phyloP scores from a whole-genome alignment of 2,797 vertebrate genomes.

The Vultur gryphus region DNA sequence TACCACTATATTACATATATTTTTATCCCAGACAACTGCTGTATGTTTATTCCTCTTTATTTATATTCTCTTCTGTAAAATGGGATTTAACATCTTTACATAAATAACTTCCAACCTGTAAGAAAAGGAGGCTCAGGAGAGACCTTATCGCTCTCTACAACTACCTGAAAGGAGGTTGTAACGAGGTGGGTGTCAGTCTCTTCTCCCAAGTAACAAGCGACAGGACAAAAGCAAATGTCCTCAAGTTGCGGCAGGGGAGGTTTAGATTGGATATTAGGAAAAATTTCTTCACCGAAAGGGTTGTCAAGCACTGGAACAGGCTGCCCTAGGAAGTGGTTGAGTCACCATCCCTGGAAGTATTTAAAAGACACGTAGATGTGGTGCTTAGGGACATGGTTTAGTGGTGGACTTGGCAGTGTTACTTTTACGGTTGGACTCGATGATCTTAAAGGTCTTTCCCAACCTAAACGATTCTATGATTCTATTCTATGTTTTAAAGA shows the following conservation, averaged over 20 bases:
- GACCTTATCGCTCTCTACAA: background rate
- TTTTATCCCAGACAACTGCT: background rate
- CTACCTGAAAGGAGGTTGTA: background rate
- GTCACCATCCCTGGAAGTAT: background rate
- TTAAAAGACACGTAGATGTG: background rate
- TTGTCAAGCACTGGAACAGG: background rate
- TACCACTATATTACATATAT: background rate
- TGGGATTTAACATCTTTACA: background rate
- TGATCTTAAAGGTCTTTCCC: background rate
- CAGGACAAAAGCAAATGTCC: background rate
- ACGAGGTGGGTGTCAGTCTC: fast-evolving
- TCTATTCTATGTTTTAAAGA: background rate
- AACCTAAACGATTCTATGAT: background rate
- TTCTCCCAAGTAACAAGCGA: background rate
- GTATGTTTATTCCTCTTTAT: background rate
- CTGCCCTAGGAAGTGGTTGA: background rate
- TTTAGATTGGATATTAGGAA: background rate
- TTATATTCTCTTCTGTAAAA: background rate
- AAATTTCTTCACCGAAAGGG: background rate
- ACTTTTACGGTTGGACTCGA: background rate
- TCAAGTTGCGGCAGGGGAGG: background rate
- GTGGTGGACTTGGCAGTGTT: background rate
- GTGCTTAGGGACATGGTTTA: background rate
- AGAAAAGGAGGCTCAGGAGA: background rate
- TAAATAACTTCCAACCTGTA: background rate